Conservation (phyloP, 2,113 vertebrate genomes). For the Hyperopisus bebe region DNA sequence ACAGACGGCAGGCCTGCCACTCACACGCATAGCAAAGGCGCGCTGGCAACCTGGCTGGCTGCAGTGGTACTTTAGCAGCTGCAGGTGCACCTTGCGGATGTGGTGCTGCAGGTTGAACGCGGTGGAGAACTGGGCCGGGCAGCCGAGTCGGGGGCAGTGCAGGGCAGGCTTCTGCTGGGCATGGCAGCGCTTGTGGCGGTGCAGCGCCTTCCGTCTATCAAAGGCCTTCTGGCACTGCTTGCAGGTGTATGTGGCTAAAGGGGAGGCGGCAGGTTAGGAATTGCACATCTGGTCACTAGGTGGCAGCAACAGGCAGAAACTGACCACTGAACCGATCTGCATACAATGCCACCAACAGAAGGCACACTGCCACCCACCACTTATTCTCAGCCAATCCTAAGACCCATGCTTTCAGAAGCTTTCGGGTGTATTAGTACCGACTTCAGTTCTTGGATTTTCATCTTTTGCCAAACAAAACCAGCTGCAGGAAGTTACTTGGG, state of each 20-base stretch:
- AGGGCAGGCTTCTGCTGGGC: constrained; percentile 51
- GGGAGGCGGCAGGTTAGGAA: background rate
- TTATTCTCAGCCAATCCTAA: background rate
- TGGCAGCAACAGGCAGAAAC: background rate
- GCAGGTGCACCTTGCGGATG: constrained; percentile 66
- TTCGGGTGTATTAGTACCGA: background rate
- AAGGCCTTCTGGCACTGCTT: constrained; percentile 57
- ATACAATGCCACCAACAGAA: background rate
- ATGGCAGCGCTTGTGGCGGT: constrained; percentile 58
- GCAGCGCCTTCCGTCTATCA: constrained; percentile 40
- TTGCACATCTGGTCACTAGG: background rate
- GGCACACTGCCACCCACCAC: background rate
- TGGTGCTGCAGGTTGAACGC: constrained; percentile 74
- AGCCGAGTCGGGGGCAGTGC: constrained; percentile 58
- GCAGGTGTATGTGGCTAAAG: constrained; percentile 48
- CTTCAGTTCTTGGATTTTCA: background rate
- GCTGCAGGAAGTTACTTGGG: background rate
- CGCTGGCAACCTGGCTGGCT: constrained; percentile 57
- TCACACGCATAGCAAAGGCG: constrained; percentile 63
- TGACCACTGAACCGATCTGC: background rate
- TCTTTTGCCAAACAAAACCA: background rate
- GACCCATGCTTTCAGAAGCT: background rate
- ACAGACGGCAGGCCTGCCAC: background rate
- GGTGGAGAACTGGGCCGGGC: constrained; percentile 63
- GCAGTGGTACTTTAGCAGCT: constrained; percentile 59